Evolutionary conservation across 1,140 invertebrate genomes (phyloP).

Genomic region (Phthorimaea operculella): DNA sequence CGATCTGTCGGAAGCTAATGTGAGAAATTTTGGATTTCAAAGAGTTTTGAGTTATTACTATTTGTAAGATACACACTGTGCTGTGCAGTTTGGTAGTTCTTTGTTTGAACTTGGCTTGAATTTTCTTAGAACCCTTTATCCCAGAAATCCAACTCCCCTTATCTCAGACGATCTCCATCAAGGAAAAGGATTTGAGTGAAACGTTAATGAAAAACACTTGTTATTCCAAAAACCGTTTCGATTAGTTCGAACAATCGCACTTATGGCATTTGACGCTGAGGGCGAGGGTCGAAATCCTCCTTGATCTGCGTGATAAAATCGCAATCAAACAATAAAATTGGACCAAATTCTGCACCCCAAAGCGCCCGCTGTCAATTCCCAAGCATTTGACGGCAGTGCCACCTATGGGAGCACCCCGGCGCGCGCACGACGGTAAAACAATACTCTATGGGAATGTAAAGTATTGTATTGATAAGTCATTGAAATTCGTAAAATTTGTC

Average conservation of each 20-base stretch:
- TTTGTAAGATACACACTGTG: no score
- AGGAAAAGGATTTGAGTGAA: no score
- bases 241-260: slow-evolving; percentile 20
- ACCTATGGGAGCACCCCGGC: slow-evolving; percentile 20
- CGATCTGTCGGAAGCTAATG: background rate
- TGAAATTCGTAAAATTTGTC: slow-evolving; percentile 48
- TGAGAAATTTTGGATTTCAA: background rate
- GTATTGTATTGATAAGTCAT: slow-evolving; percentile 62
- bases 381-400: slow-evolving; percentile 11
- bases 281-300: slow-evolving; percentile 43
- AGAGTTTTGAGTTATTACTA: no score
- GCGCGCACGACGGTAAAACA: slow-evolving; percentile 44
- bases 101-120: no score
- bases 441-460: slow-evolving; percentile 57
- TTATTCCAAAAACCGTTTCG: slow-evolving; percentile 7
- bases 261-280: slow-evolving; percentile 1
- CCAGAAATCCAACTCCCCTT: no score
- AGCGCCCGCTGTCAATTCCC: slow-evolving; percentile 54
- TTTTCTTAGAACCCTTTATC: no score
- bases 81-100: no score
- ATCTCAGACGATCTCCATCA: no score
- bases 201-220: no score
- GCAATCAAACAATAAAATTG: slow-evolving; percentile 42
- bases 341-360: slow-evolving; percentile 43
- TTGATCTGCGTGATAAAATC: slow-evolving; percentile 51